These are phyloP conservation scores for Desmophyllum pertusum DNA, from an alignment of 92 coral and sea anemone species.

Conservation along the genomic window DNA sequence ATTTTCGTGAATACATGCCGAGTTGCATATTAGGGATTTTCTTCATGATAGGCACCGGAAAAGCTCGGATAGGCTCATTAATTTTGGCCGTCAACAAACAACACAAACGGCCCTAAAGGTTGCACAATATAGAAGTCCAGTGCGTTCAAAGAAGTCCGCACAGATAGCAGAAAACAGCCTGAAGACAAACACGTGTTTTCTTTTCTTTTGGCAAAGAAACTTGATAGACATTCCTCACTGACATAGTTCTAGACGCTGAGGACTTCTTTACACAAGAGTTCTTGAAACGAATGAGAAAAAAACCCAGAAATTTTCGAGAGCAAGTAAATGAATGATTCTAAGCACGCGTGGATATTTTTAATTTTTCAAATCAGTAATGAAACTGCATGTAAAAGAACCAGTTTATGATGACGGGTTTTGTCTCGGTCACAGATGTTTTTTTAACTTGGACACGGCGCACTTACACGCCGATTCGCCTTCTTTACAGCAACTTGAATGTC, in stretches of 20 bases:
- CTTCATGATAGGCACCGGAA: neutral
- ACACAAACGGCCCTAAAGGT: neutral
- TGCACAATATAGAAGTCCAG: neutral
- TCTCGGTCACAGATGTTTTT: neutral
- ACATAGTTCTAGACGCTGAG: neutral
- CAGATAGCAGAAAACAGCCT: neutral
- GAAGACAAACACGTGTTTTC: neutral
- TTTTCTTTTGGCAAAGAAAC: neutral
- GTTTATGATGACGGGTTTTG: neutral
- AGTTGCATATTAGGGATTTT: neutral
- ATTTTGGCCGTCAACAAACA: neutral
- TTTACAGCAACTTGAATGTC: too few species aligned
- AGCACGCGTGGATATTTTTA: neutral
- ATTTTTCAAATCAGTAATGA: neutral
- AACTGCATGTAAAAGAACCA: neutral
- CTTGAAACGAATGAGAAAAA: neutral
- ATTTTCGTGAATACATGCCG: neutral
- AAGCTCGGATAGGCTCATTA: neutral
- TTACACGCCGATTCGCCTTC: neutral
- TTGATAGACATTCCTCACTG: neutral
- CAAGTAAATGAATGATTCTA: neutral
- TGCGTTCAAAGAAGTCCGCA: neutral
- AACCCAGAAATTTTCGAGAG: too few species aligned
- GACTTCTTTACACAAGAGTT: neutral
- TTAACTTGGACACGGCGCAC: neutral